Evolutionary conservation across 2,113 vertebrate species (phyloP), one percentile per base, ranked within the genome.

Genomic region (Zootoca vivipara): DNA sequence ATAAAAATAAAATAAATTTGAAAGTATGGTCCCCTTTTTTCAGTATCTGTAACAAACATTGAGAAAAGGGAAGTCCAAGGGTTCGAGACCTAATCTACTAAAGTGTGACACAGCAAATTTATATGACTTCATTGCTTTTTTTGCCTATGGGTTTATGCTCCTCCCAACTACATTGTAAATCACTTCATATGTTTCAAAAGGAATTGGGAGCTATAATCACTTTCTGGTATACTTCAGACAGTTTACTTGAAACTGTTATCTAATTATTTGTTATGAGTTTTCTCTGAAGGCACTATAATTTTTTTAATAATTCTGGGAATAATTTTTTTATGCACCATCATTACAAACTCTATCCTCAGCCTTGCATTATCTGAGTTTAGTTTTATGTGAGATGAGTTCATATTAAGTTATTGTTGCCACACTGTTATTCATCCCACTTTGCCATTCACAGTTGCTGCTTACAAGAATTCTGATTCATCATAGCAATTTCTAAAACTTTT

Each of bases 181-280:
- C 28, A 58, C 26, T 82, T 75, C 18, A 6, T 24, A n/a, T 89
- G 35, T 3, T 87, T 82, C 4, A 90, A 86, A 93, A 89, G 1
- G 73, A 92, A 72, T 85, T 92, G 82, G 42, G 90, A 90, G 90
- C 1, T 22, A 40, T 20, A 1, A 13, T 62, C 91, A 75, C 67
- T 90, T 91, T 90, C 80, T 75, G 89, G 89, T 40, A 85, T 46
- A 82, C 90, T 40, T 85, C 73, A 89, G 78, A 46, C 72, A 9
- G 74, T 85, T 89, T 46, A 77, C 90, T 85, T 90, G 81, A 85
- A 93, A 91, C 12, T 46, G 58, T 90, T 40, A 64, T 82, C 91
- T 85, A 62, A 83, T 73, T 86, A 85, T 62, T n/a, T 64, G 5
- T 91, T 73, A 78, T 86, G 42, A 4, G n/a, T 84, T 78, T 85